Evolutionary conservation across 2,113 vertebrate genomes (phyloP).

Genomic region (Columbina picui): DNA sequence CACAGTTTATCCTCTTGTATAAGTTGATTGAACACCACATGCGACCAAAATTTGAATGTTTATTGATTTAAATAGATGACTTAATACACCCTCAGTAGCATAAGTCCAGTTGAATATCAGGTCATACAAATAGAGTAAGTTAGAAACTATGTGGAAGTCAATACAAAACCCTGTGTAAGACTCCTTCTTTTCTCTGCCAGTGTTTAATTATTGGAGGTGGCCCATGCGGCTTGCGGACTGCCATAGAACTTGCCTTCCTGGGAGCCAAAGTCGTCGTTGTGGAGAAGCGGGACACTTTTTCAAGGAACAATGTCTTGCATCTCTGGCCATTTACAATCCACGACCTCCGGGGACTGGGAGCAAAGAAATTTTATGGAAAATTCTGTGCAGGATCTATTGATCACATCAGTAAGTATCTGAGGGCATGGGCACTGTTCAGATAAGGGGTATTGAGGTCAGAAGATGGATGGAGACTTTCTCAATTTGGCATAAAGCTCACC

Average conservation of each 20-base stretch:
- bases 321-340: constrained; percentile 99
- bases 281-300: constrained; percentile 96
- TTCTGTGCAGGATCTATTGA: constrained; percentile 97
- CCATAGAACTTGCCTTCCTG: constrained; percentile 93
- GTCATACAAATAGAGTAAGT: neutral
- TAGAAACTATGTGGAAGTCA: neutral
- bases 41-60: neutral
- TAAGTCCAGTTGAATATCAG: neutral
- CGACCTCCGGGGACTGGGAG: constrained; percentile 91
- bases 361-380: constrained; percentile 98
- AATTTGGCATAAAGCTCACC: neutral
- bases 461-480: neutral
- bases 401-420: constrained; percentile 94
- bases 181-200: constrained; percentile 63
- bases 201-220: constrained; percentile 96
- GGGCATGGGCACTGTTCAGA: neutral
- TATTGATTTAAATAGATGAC: neutral
- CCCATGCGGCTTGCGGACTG: constrained; percentile 92
- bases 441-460: neutral
- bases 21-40: neutral
- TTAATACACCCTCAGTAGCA: neutral
- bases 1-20: neutral
- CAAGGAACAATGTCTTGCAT: constrained; percentile 95
- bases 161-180: neutral
- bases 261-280: constrained; percentile 94